Evolutionary conservation across 2,888 invertebrate species (phyloP).

Genomic region (Operophtera brumata): DNA sequence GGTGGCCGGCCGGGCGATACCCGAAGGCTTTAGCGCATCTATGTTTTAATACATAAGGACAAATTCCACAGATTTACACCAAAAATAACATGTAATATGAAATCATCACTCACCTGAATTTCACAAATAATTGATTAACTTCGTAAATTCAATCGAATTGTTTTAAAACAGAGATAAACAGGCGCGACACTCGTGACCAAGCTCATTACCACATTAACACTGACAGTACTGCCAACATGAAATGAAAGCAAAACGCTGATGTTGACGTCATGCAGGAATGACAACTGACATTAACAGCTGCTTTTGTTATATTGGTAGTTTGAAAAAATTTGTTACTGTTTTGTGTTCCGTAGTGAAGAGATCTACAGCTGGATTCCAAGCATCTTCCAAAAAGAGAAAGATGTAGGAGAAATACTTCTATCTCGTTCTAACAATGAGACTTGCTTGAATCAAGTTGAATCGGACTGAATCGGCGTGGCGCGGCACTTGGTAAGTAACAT

Average conservation of each 20-base stretch:
- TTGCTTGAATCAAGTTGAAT: no score
- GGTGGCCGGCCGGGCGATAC: slow-evolving; percentile 49
- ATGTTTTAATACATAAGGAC: slow-evolving; percentile 30
- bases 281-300: slow-evolving; percentile 3
- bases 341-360: no score
- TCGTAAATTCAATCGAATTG: slow-evolving; percentile 22
- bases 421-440: no score
- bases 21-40: slow-evolving; percentile 45
- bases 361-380: no score
- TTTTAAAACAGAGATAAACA: slow-evolving; percentile 36
- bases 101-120: slow-evolving; percentile 31
- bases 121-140: slow-evolving; percentile 37
- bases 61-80: slow-evolving; percentile 6
- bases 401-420: no score
- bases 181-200: slow-evolving; percentile 70
- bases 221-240: slow-evolving; percentile 62
- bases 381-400: no score
- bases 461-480: no score
- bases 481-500: no score
- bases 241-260: slow-evolving; percentile 28
- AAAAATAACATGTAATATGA: slow-evolving; percentile 5
- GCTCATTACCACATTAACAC: slow-evolving; percentile 66
- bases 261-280: slow-evolving; percentile 26
- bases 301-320: background rate
- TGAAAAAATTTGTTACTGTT: background rate